phyloP scores from a whole-genome alignment of 2,797 vertebrate species.

The Lepus oiostolus region DNA sequence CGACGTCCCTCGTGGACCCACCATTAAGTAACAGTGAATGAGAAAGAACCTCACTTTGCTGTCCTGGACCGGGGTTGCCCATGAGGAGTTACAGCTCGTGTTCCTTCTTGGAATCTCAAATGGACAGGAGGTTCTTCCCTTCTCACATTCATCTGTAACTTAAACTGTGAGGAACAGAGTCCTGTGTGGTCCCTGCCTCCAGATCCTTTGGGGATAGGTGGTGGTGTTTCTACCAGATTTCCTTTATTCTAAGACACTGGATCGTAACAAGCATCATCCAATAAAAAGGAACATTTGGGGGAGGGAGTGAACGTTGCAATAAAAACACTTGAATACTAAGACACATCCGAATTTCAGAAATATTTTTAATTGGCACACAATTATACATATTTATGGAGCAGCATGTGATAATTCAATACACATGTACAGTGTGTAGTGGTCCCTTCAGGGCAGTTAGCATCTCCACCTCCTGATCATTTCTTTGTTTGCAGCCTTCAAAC shows the following conservation, averaged over 20 bases:
- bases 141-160: neutral
- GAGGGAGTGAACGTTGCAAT: neutral
- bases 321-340: neutral
- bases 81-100: neutral
- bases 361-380: neutral
- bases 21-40: neutral
- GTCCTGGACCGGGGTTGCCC: neutral
- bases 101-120: slow-evolving; percentile 4
- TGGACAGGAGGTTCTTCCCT: neutral
- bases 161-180: neutral
- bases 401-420: no score
- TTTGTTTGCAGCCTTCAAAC: no score
- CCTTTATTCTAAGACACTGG: slow-evolving; percentile 3
- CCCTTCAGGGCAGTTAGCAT: no score
- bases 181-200: neutral
- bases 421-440: no score
- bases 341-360: neutral
- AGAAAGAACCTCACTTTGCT: no score
- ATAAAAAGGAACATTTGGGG: neutral
- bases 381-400: no score
- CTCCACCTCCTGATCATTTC: no score
- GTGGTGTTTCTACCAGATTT: neutral
- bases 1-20: neutral
- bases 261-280: neutral
- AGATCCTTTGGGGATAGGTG: neutral